These are phyloP conservation scores for Anthoptus insignis DNA, from an alignment of 2,888 invertebrate genomes.

Conservation along the genomic window DNA sequence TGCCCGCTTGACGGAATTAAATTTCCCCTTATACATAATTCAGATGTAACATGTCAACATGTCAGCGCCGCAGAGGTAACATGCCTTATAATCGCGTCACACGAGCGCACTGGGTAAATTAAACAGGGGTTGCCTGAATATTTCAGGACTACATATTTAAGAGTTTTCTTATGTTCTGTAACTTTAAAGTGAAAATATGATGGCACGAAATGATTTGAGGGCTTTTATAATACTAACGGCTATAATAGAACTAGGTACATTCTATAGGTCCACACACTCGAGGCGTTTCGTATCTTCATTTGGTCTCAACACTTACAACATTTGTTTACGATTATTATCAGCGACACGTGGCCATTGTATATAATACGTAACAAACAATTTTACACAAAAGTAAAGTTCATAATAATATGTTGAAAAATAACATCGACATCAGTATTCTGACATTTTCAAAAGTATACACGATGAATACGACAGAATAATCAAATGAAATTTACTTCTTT, in stretches of 20 bases:
- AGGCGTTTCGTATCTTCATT: no score
- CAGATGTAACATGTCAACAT: constrained; percentile 38
- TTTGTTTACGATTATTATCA: no score
- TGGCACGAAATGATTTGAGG: no score
- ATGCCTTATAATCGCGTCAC: constrained; percentile 36
- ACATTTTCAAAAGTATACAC: not conserved
- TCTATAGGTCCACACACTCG: no score
- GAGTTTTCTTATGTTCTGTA: no score
- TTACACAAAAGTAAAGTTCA: no score
- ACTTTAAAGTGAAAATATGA: not conserved
- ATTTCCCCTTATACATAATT: constrained; percentile 47
- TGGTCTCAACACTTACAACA: no score
- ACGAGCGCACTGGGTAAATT: constrained; percentile 10
- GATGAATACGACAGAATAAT: constrained; percentile 3
- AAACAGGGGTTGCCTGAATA: constrained; percentile 3
- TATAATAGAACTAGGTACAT: no score
- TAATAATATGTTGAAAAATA: not conserved
- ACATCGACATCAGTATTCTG: not conserved
- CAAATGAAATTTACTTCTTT: constrained; percentile 12
- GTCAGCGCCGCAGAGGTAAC: constrained; percentile 35
- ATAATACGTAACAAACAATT: no score
- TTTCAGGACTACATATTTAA: no score
- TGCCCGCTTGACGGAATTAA: constrained; percentile 46
- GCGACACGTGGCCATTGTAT: no score
- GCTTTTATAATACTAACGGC: no score